phyloP scores from a whole-genome alignment of 2,113 vertebrate species.

The Erythrocercus mccallii region DNA sequence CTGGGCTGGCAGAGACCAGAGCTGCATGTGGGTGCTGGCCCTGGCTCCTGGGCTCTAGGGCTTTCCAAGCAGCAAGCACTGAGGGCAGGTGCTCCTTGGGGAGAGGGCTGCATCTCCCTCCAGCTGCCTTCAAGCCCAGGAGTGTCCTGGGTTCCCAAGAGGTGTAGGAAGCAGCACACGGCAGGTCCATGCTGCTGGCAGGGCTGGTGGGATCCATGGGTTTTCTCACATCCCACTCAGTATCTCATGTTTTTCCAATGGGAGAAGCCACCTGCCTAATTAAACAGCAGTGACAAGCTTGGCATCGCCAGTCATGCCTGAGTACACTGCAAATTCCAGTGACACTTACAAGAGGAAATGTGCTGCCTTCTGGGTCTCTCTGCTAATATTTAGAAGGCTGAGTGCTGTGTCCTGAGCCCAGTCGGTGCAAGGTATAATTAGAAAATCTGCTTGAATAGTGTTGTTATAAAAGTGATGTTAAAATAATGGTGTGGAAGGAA shows the following conservation, averaged over 20 bases:
- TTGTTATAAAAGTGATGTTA: constrained; percentile 7
- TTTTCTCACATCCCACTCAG: not conserved
- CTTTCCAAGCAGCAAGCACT: not conserved
- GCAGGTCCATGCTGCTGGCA: rapidly evolving
- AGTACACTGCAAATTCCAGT: not conserved
- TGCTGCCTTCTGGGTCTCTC: constrained; percentile 7
- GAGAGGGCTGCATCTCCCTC: not conserved
- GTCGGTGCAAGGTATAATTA: not conserved
- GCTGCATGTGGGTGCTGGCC: not conserved
- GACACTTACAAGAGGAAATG: not conserved
- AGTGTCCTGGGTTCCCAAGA: not conserved
- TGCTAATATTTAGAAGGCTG: constrained; percentile 4
- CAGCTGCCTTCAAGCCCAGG: not conserved
- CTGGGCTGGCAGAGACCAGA: not conserved
- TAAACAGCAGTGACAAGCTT: not conserved
- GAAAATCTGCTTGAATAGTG: not conserved
- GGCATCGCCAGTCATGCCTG: not conserved
- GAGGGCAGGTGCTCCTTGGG: not conserved
- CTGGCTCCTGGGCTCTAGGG: not conserved
- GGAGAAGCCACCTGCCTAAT: constrained; percentile 36
- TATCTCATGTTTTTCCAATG: not conserved
- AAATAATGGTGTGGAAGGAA: constrained; percentile 23
- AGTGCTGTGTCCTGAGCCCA: not conserved
- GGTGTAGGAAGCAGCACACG: not conserved
- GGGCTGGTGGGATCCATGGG: not conserved